Conservation (phyloP, 2,888 invertebrate species). For the Diarsia rubi region DNA sequence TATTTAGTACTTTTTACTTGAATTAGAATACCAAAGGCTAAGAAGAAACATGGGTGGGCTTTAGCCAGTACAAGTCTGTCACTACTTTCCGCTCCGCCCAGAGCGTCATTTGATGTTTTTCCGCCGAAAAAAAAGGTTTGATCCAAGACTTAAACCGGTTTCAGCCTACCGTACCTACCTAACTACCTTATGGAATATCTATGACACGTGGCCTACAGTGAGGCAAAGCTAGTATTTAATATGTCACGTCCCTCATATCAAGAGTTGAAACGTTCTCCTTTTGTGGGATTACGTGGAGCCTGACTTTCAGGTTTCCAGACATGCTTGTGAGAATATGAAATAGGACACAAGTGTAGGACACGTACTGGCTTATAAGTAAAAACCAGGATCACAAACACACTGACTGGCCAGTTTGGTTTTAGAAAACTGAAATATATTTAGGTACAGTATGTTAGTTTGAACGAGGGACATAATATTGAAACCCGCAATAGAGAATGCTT, state of each 20-base stretch:
- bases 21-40: too few species aligned
- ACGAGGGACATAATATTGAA: too few species aligned
- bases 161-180: too few species aligned
- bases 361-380: not conserved
- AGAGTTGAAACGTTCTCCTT: constrained; percentile 37
- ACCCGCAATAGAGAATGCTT: too few species aligned
- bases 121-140: too few species aligned
- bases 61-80: too few species aligned
- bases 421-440: not conserved
- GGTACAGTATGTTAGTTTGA: too few species aligned
- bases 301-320: not conserved
- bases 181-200: not conserved
- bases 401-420: not conserved
- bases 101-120: too few species aligned
- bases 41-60: too few species aligned
- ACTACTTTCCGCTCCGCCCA: too few species aligned
- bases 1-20: too few species aligned
- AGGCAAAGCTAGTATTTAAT: constrained; percentile 21
- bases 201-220: not conserved
- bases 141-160: not conserved
- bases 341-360: not conserved
- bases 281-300: constrained; percentile 38
- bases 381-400: not conserved
- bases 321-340: constrained; percentile 21
- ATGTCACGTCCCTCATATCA: constrained; percentile 31